These are phyloP conservation scores for Macrobrachium rosenbergii DNA, from an alignment of 1,140 invertebrate genomes.

Conservation along the genomic window DNA sequence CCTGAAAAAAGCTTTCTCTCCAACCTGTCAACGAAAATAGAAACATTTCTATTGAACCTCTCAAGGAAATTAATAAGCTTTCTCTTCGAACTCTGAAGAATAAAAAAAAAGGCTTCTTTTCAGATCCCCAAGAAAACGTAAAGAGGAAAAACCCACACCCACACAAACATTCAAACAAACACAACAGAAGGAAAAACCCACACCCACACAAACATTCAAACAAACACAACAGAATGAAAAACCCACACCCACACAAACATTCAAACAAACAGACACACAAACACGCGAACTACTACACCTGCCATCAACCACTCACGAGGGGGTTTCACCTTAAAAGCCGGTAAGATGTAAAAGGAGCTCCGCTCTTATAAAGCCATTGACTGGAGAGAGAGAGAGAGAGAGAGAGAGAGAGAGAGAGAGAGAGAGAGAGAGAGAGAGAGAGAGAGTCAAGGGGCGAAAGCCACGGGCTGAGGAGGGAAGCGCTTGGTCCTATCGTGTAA, in stretches of 20 bases:
- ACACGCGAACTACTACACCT: background rate
- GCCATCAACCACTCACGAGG: background rate
- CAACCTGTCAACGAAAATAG: no score
- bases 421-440: no score
- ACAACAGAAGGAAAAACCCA: background rate
- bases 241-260: background rate
- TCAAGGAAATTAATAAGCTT: no score
- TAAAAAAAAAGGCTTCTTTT: background rate
- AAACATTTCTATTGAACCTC: no score
- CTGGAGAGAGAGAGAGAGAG: background rate
- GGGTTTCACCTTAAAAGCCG: no score
- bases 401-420: no score
- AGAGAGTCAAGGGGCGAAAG: background rate
- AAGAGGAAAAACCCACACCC: no score
- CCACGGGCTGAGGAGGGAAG: background rate
- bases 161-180: no score
- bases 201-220: background rate
- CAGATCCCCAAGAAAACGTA: background rate
- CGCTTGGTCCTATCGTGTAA: background rate
- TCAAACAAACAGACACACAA: conserved; percentile 28
- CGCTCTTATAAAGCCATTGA: no score
- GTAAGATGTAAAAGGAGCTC: no score
- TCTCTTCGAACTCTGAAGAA: background rate
- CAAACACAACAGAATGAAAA: background rate
- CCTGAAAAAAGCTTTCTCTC: no score